Evolutionary conservation across 2,797 vertebrate species (phyloP).

Genomic region (Emys orbicularis): DNA sequence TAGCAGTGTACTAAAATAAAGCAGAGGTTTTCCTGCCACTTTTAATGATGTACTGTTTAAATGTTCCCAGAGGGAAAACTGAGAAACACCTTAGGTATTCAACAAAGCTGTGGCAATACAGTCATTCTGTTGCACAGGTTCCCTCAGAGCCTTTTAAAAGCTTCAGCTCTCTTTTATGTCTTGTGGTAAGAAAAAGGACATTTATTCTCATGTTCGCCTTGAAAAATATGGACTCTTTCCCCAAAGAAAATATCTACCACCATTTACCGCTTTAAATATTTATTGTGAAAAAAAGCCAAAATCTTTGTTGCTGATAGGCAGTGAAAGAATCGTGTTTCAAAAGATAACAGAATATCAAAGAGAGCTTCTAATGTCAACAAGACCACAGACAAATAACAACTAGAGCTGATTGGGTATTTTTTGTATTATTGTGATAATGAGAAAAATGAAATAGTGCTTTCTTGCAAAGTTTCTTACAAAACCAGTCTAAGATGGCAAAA

Average conservation of each 20-base stretch:
- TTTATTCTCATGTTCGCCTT: not conserved
- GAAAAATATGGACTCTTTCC: not conserved
- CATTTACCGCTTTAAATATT: not conserved
- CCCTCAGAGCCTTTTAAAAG: not conserved
- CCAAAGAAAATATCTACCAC: not conserved
- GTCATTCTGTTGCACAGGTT: not conserved
- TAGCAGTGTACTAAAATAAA: conserved; percentile 26
- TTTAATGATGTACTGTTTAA: not conserved
- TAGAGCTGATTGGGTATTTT: not conserved
- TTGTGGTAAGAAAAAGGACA: not conserved
- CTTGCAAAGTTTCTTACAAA: too few relatives aligned
- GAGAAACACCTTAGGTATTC: not conserved
- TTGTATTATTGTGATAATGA: not conserved
- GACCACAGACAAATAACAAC: not conserved
- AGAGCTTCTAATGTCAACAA: not conserved
- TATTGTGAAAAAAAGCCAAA: not conserved
- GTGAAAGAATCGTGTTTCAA: not conserved
- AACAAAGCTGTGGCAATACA: not conserved
- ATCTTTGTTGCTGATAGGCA: not conserved
- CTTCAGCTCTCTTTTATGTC: not conserved
- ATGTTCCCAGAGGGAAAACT: not conserved
- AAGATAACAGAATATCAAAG: not conserved
- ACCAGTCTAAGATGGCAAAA: too few relatives aligned
- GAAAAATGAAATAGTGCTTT: not conserved
- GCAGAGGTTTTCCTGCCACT: not conserved